Evolutionary conservation across 1,140 invertebrate species (phyloP).

Genomic region (Ladona fulva): DNA sequence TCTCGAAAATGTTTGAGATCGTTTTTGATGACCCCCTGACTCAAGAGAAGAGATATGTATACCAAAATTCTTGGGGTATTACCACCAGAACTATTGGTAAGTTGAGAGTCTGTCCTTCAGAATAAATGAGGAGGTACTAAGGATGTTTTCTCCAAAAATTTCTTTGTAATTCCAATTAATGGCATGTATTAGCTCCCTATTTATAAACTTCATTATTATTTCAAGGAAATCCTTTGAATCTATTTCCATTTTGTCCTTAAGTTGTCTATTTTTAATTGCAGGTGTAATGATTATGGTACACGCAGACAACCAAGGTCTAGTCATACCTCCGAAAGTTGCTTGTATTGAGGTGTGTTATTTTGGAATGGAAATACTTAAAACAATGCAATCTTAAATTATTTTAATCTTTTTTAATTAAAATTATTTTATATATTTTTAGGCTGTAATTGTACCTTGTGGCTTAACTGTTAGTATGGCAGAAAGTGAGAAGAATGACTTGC

Average conservation of each 20-base stretch:
- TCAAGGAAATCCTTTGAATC: no score
- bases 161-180: no score
- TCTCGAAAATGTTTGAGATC: slow-evolving; percentile 99
- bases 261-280: slow-evolving; percentile 27
- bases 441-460: slow-evolving; percentile 93
- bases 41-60: slow-evolving; percentile 81
- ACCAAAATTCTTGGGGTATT: slow-evolving; percentile 97
- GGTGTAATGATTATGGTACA: slow-evolving; percentile 95
- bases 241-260: no score
- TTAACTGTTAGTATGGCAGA: slow-evolving; percentile 73
- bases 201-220: no score
- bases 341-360: slow-evolving; percentile 47
- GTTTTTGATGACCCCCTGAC: slow-evolving; percentile 87
- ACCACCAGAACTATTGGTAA: slow-evolving; percentile 89
- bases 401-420: no score
- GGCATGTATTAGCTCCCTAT: no score
- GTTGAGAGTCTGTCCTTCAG: slow-evolving; percentile 21
- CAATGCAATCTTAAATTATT: background rate
- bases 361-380: background rate
- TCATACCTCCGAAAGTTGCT: slow-evolving; percentile 89
- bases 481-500: slow-evolving; percentile 58
- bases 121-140: slow-evolving; percentile 12
- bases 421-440: slow-evolving; percentile 34
- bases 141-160: slow-evolving; percentile 14
- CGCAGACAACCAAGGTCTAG: slow-evolving; percentile 92